Evolutionary conservation across 2,888 invertebrate genomes (phyloP).

Genomic region (Nysson spinosus): DNA sequence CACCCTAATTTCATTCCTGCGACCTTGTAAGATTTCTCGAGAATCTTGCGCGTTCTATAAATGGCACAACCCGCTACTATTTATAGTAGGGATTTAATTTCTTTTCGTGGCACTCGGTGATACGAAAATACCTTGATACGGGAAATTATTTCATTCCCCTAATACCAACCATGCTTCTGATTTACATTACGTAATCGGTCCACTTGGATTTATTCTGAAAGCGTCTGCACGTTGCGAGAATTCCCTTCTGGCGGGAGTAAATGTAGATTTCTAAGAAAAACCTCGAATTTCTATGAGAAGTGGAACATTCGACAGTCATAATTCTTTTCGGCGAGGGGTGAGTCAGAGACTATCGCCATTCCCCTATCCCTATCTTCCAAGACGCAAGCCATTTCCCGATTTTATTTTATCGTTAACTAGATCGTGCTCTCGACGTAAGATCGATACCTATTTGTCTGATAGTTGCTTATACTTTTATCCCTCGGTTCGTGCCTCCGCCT

Average conservation of each 20-base stretch:
- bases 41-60: too few relatives aligned
- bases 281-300: slow-evolving; percentile 40
- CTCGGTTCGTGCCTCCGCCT: too few relatives aligned
- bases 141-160: too few relatives aligned
- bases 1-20: too few relatives aligned
- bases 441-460: slow-evolving; percentile 36
- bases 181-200: slow-evolving; percentile 28
- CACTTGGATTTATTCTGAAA: slow-evolving; percentile 3
- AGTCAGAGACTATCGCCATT: slow-evolving; percentile 50
- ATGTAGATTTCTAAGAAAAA: slow-evolving; percentile 40
- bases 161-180: slow-evolving; percentile 9
- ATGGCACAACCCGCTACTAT: too few relatives aligned
- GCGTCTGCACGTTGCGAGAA: neutral
- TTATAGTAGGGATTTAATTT: too few relatives aligned
- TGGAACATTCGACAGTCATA: slow-evolving; percentile 45
- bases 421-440: slow-evolving; percentile 23
- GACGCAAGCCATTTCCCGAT: slow-evolving; percentile 40
- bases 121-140: too few relatives aligned
- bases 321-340: slow-evolving; percentile 52
- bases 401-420: slow-evolving; percentile 49
- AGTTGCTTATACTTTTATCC: slow-evolving; percentile 4
- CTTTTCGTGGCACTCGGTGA: too few relatives aligned
- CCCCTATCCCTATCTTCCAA: slow-evolving; percentile 37
- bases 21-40: too few relatives aligned
- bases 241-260: slow-evolving; percentile 22